These are phyloP conservation scores for Heliothis subflexa DNA, from an alignment of 1,140 invertebrate species.

Conservation along the genomic window DNA sequence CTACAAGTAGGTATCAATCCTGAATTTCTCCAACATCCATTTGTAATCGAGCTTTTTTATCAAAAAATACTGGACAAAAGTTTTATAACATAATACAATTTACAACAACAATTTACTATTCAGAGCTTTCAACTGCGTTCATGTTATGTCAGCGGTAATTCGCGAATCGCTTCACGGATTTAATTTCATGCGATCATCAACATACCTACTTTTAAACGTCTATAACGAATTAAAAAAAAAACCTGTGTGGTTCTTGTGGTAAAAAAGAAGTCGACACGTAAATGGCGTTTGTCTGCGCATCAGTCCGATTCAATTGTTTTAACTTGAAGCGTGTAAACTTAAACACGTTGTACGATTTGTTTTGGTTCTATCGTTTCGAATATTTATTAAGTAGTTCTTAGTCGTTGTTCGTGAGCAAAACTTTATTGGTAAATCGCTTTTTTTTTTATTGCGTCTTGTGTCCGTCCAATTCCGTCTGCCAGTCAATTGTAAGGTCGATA, in stretches of 20 bases:
- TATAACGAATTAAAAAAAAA: not conserved
- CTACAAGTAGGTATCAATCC: no score
- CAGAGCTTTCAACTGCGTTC: not conserved
- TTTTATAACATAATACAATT: no score
- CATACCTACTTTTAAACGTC: not conserved
- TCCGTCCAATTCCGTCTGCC: no score
- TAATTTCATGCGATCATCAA: not conserved
- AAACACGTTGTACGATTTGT: constrained; percentile 10
- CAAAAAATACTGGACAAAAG: no score
- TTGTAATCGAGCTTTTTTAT: no score
- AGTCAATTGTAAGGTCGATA: constrained; percentile 15
- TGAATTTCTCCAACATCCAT: no score
- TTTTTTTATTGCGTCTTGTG: not conserved
- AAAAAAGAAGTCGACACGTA: not conserved
- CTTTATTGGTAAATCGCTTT: not conserved
- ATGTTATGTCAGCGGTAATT: not conserved
- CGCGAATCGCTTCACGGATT: constrained; percentile 4
- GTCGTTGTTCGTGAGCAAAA: not conserved
- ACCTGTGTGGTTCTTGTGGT: not conserved
- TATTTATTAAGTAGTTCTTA: not conserved
- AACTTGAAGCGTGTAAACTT: not conserved
- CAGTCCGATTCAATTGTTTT: not conserved
- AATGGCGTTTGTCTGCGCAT: not conserved
- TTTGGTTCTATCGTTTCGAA: not conserved
- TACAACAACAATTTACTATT: not conserved